A percentile compares a stretch with the other conserved stretches of the same genome.
Conservation (phyloP, 2,797 vertebrate genomes). For the Pangasius krempfi region DNA sequence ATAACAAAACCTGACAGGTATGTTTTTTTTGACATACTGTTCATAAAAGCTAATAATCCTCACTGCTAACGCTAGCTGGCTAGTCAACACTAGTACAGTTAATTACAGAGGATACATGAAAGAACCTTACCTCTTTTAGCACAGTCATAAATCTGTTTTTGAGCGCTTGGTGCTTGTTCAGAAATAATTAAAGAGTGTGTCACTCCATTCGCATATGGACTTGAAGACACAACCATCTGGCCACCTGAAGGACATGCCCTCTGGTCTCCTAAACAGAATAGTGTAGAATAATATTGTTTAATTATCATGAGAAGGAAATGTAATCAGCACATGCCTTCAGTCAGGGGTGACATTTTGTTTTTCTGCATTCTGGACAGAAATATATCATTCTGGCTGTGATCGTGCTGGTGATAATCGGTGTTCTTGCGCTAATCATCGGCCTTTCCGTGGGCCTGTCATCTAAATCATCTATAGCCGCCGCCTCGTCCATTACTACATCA, state of each 20-base stretch:
- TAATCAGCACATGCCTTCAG: background rate
- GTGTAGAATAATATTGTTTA: background rate
- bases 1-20: background rate
- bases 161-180: background rate
- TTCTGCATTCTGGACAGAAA: slow-evolving; percentile 82
- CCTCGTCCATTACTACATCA: slow-evolving; percentile 39
- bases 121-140: background rate
- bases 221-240: background rate
- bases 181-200: background rate
- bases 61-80: background rate
- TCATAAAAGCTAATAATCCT: background rate
- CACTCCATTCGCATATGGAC: background rate
- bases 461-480: slow-evolving; percentile 60
- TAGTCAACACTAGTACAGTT: background rate
- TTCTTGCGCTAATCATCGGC: slow-evolving; percentile 87
- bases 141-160: background rate
- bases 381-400: slow-evolving; percentile 84
- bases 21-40: background rate
- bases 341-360: background rate
- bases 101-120: background rate
- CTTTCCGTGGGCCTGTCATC: slow-evolving; percentile 83
- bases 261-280: background rate
- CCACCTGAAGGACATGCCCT: background rate
- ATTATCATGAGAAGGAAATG: background rate
- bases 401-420: slow-evolving; percentile 79